phyloP scores from a whole-genome alignment of 2,888 invertebrate species.

The Athalia rosae region DNA sequence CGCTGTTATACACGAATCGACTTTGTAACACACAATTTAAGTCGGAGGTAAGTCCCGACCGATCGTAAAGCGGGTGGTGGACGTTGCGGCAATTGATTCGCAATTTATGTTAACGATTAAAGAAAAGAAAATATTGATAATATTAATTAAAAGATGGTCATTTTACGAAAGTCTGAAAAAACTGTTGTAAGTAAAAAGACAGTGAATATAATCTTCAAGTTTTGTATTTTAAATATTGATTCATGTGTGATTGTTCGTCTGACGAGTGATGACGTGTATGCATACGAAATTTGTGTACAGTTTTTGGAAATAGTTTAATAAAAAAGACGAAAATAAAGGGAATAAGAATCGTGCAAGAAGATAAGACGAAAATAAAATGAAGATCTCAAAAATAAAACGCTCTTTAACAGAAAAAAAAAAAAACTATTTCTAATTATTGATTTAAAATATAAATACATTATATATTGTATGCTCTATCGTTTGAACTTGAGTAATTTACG shows the following conservation, averaged over 20 bases:
- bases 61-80: not conserved
- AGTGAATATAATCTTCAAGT: conserved; percentile 39
- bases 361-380: not conserved
- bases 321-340: not conserved
- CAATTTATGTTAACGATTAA: not conserved
- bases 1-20: conserved; percentile 70
- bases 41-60: conserved; percentile 57
- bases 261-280: conserved; percentile 1
- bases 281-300: conserved; percentile 13
- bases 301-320: conserved; percentile 19
- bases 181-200: conserved; percentile 30
- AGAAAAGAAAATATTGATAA: not conserved
- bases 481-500: conserved; percentile 21
- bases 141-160: not conserved
- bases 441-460: conserved; percentile 19
- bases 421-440: conserved; percentile 39
- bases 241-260: conserved; percentile 11
- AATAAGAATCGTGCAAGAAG: not conserved
- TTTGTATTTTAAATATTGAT: conserved; percentile 35
- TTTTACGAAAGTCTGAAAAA: conserved; percentile 34
- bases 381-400: conserved; percentile 20
- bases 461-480: conserved; percentile 32
- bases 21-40: conserved; percentile 72
- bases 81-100: not conserved
- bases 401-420: not conserved